Evolutionary conservation across 2,113 vertebrate genomes (phyloP).

Genomic region (Oreochromis niloticus): DNA sequence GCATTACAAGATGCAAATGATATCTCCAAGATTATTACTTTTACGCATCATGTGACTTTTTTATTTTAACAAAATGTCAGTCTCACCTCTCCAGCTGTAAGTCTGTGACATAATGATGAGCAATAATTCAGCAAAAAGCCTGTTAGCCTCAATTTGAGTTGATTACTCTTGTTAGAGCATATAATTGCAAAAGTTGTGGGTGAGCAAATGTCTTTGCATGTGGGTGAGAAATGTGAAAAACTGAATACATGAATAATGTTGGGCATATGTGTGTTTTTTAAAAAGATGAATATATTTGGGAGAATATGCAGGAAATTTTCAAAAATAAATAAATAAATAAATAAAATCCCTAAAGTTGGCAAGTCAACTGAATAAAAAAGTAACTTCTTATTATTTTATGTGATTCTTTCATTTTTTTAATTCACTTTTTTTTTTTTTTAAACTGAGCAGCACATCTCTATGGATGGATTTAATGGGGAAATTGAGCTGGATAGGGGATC

Average conservation of each 20-base stretch:
- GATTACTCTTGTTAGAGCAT: not conserved
- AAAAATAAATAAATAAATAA: not conserved
- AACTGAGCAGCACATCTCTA: not conserved
- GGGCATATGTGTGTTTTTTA: not conserved
- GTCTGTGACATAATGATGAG: not conserved
- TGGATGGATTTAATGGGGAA: not conserved
- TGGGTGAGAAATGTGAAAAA: not conserved
- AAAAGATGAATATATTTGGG: not conserved
- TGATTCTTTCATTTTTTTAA: not conserved
- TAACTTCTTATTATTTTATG: not conserved
- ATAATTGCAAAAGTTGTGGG: not conserved
- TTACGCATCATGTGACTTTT: not conserved
- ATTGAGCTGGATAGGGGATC: not conserved
- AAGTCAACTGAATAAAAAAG: not conserved
- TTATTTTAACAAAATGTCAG: not conserved
- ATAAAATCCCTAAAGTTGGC: not conserved
- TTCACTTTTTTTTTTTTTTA: not conserved
- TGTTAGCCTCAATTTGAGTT: not conserved
- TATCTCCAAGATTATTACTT: not conserved
- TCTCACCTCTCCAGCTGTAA: not conserved
- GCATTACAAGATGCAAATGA: not conserved
- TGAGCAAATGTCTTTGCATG: not conserved
- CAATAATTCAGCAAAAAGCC: not conserved
- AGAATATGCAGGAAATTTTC: not conserved
- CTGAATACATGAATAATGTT: constrained; percentile 37